phyloP scores from a whole-genome alignment of 2,888 invertebrate species.

The Drosophila pseudotalamancana region DNA sequence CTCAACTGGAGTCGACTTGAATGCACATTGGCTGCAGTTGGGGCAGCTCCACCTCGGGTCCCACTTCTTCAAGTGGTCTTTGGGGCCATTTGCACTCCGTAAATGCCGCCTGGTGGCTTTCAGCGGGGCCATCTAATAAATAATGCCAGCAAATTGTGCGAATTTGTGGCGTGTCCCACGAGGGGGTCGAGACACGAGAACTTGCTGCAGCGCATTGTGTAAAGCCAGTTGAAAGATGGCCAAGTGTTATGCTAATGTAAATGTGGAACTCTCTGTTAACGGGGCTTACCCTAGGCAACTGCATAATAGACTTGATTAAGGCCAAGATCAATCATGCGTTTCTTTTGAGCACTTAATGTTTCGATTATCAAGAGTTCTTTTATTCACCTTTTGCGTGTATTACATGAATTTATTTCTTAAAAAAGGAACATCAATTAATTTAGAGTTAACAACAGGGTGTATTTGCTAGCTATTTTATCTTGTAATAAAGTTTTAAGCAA shows the following conservation, averaged over 20 bases:
- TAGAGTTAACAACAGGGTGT: too few relatives aligned
- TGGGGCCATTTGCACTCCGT: conserved; percentile 62
- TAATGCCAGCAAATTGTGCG: conserved; percentile 69
- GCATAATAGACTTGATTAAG: conserved; percentile 1
- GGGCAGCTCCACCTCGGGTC: conserved; percentile 7
- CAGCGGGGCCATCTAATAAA: conserved; percentile 73
- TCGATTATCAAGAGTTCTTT: too few relatives aligned
- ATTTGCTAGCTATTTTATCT: too few relatives aligned
- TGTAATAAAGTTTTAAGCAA: too few relatives aligned
- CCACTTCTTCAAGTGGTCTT: conserved; percentile 30
- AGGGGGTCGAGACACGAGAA: conserved; percentile 51
- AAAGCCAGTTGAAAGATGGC: conserved; percentile 4
- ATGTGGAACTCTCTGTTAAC: neutral
- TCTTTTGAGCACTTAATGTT: too few relatives aligned
- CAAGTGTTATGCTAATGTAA: conserved; percentile 9
- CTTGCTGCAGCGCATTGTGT: conserved; percentile 44
- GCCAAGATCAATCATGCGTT: neutral
- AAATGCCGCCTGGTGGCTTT: conserved; percentile 60
- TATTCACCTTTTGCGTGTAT: too few relatives aligned
- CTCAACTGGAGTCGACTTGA: conserved; percentile 6
- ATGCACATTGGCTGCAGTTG: conserved; percentile 17
- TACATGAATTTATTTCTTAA: too few relatives aligned
- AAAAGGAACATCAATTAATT: too few relatives aligned
- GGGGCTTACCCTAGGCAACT: neutral
- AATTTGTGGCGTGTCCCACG: conserved; percentile 45